Conservation (phyloP, 35 echinoderm and acorn worm species). For the Diadema setosum region DNA sequence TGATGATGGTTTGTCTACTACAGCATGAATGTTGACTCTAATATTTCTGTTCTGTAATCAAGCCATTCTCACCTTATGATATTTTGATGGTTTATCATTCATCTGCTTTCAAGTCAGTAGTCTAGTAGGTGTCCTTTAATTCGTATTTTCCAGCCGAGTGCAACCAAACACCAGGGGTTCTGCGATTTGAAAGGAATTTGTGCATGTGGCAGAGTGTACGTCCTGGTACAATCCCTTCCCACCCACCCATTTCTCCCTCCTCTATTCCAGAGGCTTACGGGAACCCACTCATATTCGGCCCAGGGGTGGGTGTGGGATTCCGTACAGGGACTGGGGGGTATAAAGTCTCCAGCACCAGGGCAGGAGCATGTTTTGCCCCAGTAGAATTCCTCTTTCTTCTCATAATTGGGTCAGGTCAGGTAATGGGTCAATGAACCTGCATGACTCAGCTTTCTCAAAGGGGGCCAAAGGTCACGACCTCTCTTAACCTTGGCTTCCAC, state of each 20-base stretch:
- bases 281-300: no score
- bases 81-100: no score
- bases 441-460: background rate
- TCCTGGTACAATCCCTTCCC: background rate
- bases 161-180: background rate
- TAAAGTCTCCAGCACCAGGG: background rate
- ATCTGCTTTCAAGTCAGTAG: no score
- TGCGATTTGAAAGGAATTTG: background rate
- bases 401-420: slow-evolving; percentile 3
- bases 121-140: background rate
- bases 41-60: no score
- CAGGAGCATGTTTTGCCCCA: background rate
- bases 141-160: background rate
- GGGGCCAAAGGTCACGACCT: background rate
- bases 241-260: background rate
- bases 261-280: no score
- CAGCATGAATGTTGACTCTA: no score
- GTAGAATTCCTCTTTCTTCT: background rate
- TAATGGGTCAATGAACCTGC: background rate
- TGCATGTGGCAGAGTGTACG: background rate
- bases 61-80: no score
- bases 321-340: no score
- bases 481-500: background rate
- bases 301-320: no score
- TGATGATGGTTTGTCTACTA: no score